Percentiles rank a stretch among this genome's conserved stretches.
phyloP scores from a whole-genome alignment of 2,797 vertebrate genomes.

The Huso huso region DNA sequence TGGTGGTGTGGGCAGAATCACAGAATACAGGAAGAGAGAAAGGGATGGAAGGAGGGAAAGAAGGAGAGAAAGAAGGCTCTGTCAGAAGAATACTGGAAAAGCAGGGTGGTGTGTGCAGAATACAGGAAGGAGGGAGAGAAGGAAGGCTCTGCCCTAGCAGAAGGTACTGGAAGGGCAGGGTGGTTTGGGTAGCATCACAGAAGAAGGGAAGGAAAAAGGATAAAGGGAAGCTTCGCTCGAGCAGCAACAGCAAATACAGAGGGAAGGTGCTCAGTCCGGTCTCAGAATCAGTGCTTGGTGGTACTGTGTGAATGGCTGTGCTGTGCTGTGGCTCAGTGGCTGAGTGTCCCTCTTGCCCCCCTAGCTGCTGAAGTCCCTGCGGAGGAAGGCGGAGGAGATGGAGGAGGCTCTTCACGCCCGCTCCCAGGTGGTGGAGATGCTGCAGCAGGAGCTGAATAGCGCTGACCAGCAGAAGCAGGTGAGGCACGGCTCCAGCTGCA shows the following conservation, averaged over 20 bases:
- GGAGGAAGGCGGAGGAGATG: slow-evolving; percentile 69
- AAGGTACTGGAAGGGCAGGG: too few relatives aligned
- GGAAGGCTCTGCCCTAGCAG: too few relatives aligned
- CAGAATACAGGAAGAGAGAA: too few relatives aligned
- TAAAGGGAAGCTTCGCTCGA: too few relatives aligned
- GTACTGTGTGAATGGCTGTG: neutral
- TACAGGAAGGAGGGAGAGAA: too few relatives aligned
- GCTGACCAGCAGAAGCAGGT: slow-evolving; percentile 86
- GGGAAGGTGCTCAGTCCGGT: neutral
- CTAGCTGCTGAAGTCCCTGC: slow-evolving; percentile 56
- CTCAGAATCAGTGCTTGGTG: neutral
- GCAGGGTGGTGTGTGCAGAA: too few relatives aligned
- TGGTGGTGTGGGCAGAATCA: too few relatives aligned
- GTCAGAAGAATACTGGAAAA: too few relatives aligned
- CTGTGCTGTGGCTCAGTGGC: neutral
- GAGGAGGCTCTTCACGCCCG: slow-evolving; percentile 68
- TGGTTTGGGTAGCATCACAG: too few relatives aligned
- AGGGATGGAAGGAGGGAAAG: too few relatives aligned
- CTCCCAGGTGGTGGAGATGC: slow-evolving; percentile 73
- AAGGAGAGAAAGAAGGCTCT: too few relatives aligned
- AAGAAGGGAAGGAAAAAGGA: too few relatives aligned
- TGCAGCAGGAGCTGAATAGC: slow-evolving; percentile 74
- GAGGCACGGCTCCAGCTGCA: slow-evolving; percentile 4
- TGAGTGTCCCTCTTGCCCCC: neutral
- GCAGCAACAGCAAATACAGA: neutral